Evolutionary conservation across 2,113 vertebrate genomes (phyloP).

Genomic region (Galeopterus variegatus): DNA sequence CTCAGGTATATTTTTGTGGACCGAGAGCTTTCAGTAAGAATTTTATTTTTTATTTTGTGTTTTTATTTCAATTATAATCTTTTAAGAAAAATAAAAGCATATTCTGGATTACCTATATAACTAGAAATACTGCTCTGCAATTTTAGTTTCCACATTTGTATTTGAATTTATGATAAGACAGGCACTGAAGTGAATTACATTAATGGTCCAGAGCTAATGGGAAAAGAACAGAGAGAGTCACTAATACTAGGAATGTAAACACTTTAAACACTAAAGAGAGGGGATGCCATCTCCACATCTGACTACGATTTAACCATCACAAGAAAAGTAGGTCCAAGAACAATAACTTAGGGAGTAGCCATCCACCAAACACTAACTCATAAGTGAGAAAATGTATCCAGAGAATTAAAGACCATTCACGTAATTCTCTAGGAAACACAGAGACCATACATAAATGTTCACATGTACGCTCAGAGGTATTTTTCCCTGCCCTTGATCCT

Average conservation of each 20-base stretch:
- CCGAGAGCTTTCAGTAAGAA: neutral
- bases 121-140: neutral
- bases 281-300: neutral
- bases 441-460: neutral
- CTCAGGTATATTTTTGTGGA: neutral
- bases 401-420: neutral
- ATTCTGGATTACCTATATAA: neutral
- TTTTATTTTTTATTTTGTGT: neutral
- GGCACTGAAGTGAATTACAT: neutral
- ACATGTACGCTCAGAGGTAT: neutral
- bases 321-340: neutral
- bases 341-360: neutral
- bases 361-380: neutral
- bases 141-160: neutral
- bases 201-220: conserved; percentile 47
- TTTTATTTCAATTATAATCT: conserved; percentile 38
- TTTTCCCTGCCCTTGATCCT: neutral
- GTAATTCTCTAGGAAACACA: neutral
- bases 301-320: neutral
- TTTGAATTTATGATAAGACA: conserved; percentile 18
- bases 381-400: neutral
- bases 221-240: conserved; percentile 21
- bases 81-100: neutral
- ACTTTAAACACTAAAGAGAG: neutral
- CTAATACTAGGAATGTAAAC: neutral